Conservation (phyloP, 1,140 invertebrate species). For the Oryzaephilus surinamensis region DNA sequence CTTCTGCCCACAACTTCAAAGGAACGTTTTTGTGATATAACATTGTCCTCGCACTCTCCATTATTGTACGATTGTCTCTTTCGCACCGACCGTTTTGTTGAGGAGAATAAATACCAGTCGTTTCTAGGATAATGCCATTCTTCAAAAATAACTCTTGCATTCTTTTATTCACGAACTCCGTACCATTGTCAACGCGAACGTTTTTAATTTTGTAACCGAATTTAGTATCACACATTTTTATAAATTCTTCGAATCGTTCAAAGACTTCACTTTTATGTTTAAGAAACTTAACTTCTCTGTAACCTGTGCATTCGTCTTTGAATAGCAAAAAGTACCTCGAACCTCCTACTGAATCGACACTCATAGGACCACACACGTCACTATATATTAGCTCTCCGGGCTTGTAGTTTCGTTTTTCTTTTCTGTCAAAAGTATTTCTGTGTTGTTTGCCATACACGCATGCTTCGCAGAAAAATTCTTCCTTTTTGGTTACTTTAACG, state of each 20-base stretch:
- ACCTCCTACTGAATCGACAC: conserved; percentile 29
- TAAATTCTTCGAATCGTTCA: conserved; percentile 4
- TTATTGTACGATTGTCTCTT: conserved; percentile 35
- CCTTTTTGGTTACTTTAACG: conserved; percentile 3
- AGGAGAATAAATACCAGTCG: conserved; percentile 31
- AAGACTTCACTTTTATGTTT: conserved; percentile 34
- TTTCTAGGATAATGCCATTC: conserved; percentile 20
- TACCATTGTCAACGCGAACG: conserved; percentile 14
- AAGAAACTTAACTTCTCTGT: conserved; percentile 35
- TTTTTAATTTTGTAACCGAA: conserved; percentile 19
- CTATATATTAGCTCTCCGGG: conserved; percentile 33
- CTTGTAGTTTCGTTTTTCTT: too few relatives aligned
- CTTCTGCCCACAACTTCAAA: conserved; percentile 6
- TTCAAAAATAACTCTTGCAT: conserved; percentile 16
- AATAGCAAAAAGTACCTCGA: conserved; percentile 37
- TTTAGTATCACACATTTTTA: conserved; percentile 11
- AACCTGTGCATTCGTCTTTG: conserved; percentile 36
- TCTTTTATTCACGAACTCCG: conserved; percentile 21
- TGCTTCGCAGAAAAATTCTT: conserved; percentile 30
- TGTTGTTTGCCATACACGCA: conserved; percentile 32
- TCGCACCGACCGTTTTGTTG: conserved; percentile 37
- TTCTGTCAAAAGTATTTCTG: conserved; percentile 19
- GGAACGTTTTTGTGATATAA: conserved; percentile 23
- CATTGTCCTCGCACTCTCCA: conserved; percentile 31
- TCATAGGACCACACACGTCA: conserved; percentile 38